Evolutionary conservation across 1,140 invertebrate genomes (phyloP), one percentile per base, ranked within the genome.

Genomic region (Aphelenchoides besseyi): DNA sequence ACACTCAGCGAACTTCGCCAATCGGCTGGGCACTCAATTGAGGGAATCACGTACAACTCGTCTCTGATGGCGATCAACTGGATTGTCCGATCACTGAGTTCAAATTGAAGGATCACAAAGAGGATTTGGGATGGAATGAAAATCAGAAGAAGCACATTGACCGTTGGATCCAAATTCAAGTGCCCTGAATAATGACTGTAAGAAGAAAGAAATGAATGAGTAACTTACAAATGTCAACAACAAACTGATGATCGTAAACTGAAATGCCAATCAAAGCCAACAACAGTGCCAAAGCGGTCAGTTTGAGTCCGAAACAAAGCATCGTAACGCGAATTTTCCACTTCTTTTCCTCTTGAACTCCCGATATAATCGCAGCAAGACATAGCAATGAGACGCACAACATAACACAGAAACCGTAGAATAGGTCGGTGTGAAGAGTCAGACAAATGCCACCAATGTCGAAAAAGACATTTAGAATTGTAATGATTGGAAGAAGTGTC

Each of bases 211-310:
- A 55, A 54, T 5, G 18, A 23, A 8, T n/a, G 26, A 35, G 52
- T 16, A 33, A 77, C 41, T 68, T 48, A 59, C 55, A 8, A 5
- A 59, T 59, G 5, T 59, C 55, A 5, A 59, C 55, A 33, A 59
- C 5, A 5, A 5, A 59, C 5, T 59, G 5, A 12, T 8, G 26
- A 33, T 59, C 55, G 55, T 8, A 8, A 18, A 59, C 5, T 28
- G 55, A 5, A 23, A 18, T 23, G 5, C 5, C 18, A 8, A 18
- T 8, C 5, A 5, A 33, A 23, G 55, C 18, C 5, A 59, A 8
- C 55, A 59, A 33, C 12, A 59, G 5, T 5, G 18, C 5, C 55
- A 59, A 59, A 33, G 23, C 26, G 16, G 23, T n/a, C 35, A 68
- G n/a, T 55, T 68, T 57, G 35, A 61, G 8, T 30, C n/a, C 5